Evolutionary conservation across 2,797 vertebrate species (phyloP), one percentile per base, ranked within the genome.

Genomic region (Carapus acus): DNA sequence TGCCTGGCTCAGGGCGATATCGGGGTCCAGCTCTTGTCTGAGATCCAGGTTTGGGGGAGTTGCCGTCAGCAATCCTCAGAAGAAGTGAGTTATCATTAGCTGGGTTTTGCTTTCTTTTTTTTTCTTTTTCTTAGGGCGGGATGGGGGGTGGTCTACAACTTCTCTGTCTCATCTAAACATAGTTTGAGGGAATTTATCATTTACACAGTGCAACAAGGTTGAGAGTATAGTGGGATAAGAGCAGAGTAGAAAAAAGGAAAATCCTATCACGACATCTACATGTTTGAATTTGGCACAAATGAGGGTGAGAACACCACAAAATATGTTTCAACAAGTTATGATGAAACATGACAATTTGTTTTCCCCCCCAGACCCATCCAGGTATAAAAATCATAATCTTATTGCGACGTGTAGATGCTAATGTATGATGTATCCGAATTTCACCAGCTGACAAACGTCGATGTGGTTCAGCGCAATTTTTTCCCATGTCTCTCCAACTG

Each of bases 11-110:
- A 4, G 21, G 42, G 46, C 20, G 39, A 62, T 38, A 63, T 48
- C 49, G 76, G 48, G 34, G 29, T 50, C 49, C 63, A 51, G 34
- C 61, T 54, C 22, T 40, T 47, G 20, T 65, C 45, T 58, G 19
- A 39, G 40, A 70, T 60, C 58, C 54, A 70, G 55, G 57, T 69
- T 62, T 53, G 50, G 20, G n/a, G 59, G 8, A 58, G 59, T 57
- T 62, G 66, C 76, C 67, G 59, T 46, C 36, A 48, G 24, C 7
- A 1, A 53, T 56, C 21, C 20, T 22, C 37, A 58, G 19, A 44
- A 51, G 15, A 43, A 29, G 22, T 58, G 4, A 66, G 49, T 46
- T 58, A 56, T 51, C 65, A 34, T 53, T 27, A 44, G 54, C 23
- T 60, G 18, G 17, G 3, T 49, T 21, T 58, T 43, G 17, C 37